Conservation (phyloP, 2,888 invertebrate species). For the Fragum fragum region DNA sequence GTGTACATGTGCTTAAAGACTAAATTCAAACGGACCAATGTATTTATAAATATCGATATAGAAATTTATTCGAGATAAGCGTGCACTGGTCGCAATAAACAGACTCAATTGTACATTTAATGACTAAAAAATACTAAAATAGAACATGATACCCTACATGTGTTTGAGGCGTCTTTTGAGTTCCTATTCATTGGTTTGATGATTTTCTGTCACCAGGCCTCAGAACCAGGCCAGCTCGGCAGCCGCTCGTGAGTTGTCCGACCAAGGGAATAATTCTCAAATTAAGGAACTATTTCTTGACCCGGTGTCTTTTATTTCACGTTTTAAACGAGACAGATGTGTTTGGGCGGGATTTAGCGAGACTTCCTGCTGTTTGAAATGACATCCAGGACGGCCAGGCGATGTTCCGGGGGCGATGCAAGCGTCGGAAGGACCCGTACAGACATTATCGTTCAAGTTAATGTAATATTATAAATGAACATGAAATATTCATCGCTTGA, state of each 20-base stretch:
- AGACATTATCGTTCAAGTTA: conserved; percentile 42
- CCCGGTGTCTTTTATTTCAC: conserved; percentile 67
- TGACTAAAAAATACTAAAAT: no score
- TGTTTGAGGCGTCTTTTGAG: no score
- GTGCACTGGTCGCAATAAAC: no score
- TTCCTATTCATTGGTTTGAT: not conserved
- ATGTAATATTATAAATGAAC: conserved; percentile 60
- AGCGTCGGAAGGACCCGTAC: conserved; percentile 22
- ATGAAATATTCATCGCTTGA: conserved; percentile 67
- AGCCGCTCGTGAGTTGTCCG: conserved; percentile 64
- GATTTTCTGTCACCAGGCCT: conserved; percentile 26
- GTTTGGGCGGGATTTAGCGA: conserved; percentile 67
- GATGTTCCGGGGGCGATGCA: conserved; percentile 29
- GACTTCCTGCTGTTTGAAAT: conserved; percentile 70
- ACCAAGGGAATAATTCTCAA: conserved; percentile 56
- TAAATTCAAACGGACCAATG: no score
- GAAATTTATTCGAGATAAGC: no score
- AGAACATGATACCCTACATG: no score
- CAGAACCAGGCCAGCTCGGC: conserved; percentile 29
- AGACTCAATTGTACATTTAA: no score
- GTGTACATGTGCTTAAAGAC: no score
- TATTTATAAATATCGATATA: no score
- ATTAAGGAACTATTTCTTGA: conserved; percentile 63
- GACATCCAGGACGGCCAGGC: conserved; percentile 55
- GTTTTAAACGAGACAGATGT: conserved; percentile 71